Conservation (phyloP, 2,113 vertebrate genomes). For the Aptenodytes patagonicus region DNA sequence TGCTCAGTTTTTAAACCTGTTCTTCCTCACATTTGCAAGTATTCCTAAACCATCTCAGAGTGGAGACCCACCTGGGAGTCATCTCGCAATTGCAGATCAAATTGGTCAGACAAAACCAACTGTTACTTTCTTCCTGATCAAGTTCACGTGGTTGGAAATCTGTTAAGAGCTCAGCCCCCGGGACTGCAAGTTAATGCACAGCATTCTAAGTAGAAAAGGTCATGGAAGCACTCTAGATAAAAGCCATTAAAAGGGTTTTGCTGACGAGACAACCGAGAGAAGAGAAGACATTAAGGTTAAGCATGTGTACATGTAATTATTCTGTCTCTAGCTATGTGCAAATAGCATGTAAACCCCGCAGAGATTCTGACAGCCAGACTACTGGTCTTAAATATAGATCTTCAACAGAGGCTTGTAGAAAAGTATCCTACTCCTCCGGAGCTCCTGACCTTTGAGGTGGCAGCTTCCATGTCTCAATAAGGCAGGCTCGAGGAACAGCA, state of each 20-base stretch:
- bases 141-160: constrained; percentile 3
- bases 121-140: not conserved
- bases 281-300: not conserved
- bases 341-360: not conserved
- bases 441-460: not conserved
- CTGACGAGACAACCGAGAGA: constrained; percentile 35
- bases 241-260: constrained; percentile 44
- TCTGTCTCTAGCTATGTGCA: constrained; percentile 5
- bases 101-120: not conserved
- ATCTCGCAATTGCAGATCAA: not conserved
- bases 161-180: not conserved
- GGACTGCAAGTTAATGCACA: not conserved
- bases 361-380: not conserved
- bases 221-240: constrained; percentile 38
- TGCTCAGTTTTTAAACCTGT: not conserved
- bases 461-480: not conserved
- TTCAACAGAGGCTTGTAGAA: not conserved
- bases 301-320: constrained; percentile 6
- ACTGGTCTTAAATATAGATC: not conserved
- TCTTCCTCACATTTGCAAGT: not conserved
- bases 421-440: not conserved
- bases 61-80: not conserved
- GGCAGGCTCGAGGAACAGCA: not conserved
- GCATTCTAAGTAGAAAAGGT: constrained; percentile 54
- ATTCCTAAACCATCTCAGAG: not conserved